phyloP scores from a whole-genome alignment of 2,797 vertebrate species.

The Tamandua tetradactyla region DNA sequence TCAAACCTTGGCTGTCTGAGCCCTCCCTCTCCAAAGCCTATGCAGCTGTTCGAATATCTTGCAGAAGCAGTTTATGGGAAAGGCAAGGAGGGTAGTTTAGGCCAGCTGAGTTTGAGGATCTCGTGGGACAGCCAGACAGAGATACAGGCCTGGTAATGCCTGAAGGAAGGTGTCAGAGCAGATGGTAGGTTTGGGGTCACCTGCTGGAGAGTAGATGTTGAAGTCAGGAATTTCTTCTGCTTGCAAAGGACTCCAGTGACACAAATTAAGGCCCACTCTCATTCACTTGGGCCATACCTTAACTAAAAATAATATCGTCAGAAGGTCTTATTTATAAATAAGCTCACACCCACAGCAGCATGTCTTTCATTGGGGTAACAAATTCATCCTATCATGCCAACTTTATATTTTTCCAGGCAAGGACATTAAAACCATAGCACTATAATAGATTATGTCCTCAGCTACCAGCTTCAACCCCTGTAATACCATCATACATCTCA shows the following conservation, averaged over 20 bases:
- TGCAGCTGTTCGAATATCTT: background rate
- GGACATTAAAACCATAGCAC: background rate
- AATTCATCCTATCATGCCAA: background rate
- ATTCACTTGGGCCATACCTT: no score
- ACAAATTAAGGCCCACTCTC: no score
- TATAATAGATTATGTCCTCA: background rate
- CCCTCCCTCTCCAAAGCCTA: rapidly evolving
- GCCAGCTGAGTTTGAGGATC: background rate
- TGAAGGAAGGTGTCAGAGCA: background rate
- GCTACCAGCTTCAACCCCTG: background rate
- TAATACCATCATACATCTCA: background rate
- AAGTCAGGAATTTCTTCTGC: background rate
- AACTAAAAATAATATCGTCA: no score
- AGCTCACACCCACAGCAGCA: no score
- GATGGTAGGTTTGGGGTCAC: background rate
- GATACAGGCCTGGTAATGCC: background rate
- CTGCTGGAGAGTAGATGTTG: background rate
- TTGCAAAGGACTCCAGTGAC: no score
- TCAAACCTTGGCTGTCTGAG: background rate
- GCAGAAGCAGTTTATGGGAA: background rate
- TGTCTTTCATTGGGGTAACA: no score
- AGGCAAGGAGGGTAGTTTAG: background rate
- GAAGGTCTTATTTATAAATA: no score
- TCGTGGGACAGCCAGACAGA: no score
- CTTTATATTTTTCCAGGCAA: background rate